Conservation (phyloP, 2,797 vertebrate genomes). For the Sitta carolinensis region DNA sequence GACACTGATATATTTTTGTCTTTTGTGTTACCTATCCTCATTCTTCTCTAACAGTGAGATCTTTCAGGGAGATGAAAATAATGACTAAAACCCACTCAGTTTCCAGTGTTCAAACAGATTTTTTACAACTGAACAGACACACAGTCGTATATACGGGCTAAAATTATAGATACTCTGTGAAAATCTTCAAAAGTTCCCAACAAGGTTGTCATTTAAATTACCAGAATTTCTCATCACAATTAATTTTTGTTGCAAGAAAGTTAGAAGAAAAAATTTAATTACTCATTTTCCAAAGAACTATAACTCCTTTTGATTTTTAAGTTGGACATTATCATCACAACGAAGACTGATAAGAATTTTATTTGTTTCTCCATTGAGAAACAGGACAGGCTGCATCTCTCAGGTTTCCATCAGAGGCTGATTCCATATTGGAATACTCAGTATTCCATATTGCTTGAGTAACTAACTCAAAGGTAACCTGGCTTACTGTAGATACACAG, state of each 20-base stretch:
- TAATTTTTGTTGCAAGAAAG: not conserved
- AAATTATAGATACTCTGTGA: not conserved
- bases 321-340: not conserved
- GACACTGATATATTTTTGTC: not conserved
- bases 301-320: not conserved
- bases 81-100: not conserved
- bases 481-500: not conserved
- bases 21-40: not conserved
- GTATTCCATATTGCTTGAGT: not conserved
- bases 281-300: not conserved
- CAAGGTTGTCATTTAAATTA: not conserved
- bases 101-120: not conserved
- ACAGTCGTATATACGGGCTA: not conserved
- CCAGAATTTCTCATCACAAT: not conserved
- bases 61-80: not conserved
- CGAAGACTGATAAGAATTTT: not conserved
- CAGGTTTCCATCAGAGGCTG: not conserved
- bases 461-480: not conserved
- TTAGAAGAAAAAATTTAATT: not conserved
- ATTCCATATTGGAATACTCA: not conserved
- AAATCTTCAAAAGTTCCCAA: not conserved
- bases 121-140: not conserved
- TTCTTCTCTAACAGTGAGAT: not conserved
- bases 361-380: not conserved
- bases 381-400: not conserved